Evolutionary conservation across 1,140 invertebrate species (phyloP).

Genomic region (Episyrphus balteatus): DNA sequence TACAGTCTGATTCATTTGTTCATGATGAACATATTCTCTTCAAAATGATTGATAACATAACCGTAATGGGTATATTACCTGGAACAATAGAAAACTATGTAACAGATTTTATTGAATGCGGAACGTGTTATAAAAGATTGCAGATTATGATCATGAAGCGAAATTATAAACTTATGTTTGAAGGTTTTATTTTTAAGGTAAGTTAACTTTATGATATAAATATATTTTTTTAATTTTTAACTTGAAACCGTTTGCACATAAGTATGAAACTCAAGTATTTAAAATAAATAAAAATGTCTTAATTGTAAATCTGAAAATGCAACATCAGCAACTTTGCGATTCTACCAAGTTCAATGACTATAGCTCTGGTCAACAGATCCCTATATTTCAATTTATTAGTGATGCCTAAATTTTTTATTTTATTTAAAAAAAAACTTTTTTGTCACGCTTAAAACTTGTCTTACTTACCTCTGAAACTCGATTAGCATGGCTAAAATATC

Average conservation of each 20-base stretch:
- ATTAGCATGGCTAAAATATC: no score
- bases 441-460: no score
- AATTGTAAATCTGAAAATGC: no score
- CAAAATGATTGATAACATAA: slow-evolving; percentile 10
- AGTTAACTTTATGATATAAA: background rate
- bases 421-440: no score
- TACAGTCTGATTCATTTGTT: slow-evolving; percentile 40
- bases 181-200: slow-evolving; percentile 14
- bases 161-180: slow-evolving; percentile 10
- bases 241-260: background rate
- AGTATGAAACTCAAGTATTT: no score
- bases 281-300: no score
- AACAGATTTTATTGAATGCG: slow-evolving; percentile 19
- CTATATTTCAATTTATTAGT: no score
- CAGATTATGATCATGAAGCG: slow-evolving; percentile 5
- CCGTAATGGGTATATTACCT: slow-evolving; percentile 16
- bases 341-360: no score
- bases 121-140: slow-evolving; percentile 18
- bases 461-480: no score
- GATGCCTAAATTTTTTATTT: no score
- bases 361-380: no score
- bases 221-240: background rate
- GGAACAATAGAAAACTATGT: slow-evolving; percentile 14
- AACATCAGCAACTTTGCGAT: no score
- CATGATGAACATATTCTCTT: slow-evolving; percentile 6